Evolutionary conservation across 2,888 invertebrate genomes (phyloP), one percentile per base, ranked within the genome.

Genomic region (Scotopteryx bipunctaria): DNA sequence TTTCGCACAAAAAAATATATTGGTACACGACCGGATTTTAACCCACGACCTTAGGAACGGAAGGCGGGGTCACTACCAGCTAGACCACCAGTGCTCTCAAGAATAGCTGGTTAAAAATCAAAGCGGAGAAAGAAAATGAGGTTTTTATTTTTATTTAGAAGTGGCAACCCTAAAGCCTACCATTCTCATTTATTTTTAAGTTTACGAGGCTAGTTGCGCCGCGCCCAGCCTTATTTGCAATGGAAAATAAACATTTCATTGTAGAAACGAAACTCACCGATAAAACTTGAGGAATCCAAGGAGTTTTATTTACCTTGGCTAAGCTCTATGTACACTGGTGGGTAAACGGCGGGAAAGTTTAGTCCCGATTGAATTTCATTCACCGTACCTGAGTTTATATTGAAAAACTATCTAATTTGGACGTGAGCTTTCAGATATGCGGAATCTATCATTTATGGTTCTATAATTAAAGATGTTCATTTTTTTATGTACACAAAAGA

Each of bases 221-320:
- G 40, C 37, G 46, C 46, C 43, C 23, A 11, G 48, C 48, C 48
- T 52, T 48, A 56, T 56, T 52, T 56, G 52, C 56, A 56, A 51
- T 45, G 48, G 44, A 45, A 56, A 51, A 56, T 48, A 56, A 52
- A 56, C 47, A 52, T 56, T 52, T 48, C 48, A 52, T 33, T 52
- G 52, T 52, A 42, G 52, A 47, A 51, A 47, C 33, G 36, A 48
- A 52, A 56, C 37, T 54, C 44, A 13, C 36, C 44, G 38, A 56
- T 56, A 52, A 56, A 52, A 52, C 51, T 56, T 48, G 44, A 45
- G 42, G 55, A 49, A 49, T 48, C 40, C 44, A 21, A 43, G 17
- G 43, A 50, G 37, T 46, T 45, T 55, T 55, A 45, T 45, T 55
- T 54, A 36, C 35, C 33, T 45, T 33, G 6, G 21, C 13, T 41